Evolutionary conservation across 2,113 vertebrate genomes (phyloP).

Genomic region (Aptenodytes patagonicus): DNA sequence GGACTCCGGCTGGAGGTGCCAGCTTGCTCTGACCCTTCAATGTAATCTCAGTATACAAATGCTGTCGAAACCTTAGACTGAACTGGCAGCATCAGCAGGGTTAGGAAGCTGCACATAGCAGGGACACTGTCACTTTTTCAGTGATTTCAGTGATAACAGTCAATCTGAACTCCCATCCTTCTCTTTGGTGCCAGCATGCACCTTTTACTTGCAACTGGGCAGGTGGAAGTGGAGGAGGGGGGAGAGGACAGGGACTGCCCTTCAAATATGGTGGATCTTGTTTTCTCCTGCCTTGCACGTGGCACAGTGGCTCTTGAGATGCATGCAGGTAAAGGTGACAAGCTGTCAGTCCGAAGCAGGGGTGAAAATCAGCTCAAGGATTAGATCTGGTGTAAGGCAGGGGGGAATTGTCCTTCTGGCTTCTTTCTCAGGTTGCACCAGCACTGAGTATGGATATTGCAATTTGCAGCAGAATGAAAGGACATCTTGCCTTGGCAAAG

Average conservation of each 20-base stretch:
- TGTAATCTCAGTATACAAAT: background rate
- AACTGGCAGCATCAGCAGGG: background rate
- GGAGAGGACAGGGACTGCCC: background rate
- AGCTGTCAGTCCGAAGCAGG: background rate
- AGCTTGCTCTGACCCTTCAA: background rate
- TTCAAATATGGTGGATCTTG: background rate
- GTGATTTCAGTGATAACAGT: background rate
- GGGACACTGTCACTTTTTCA: background rate
- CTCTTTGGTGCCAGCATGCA: background rate
- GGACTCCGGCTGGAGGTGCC: background rate
- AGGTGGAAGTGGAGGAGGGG: background rate
- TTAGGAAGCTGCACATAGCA: background rate
- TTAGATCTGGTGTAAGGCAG: background rate
- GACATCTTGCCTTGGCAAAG: background rate
- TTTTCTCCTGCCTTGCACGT: background rate
- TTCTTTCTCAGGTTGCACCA: background rate
- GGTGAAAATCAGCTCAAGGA: background rate
- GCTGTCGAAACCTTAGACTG: background rate
- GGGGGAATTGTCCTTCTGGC: background rate
- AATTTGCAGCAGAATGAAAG: background rate
- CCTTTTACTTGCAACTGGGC: background rate
- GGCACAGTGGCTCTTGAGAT: background rate
- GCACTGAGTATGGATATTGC: background rate
- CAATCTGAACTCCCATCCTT: background rate
- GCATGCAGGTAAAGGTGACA: background rate